Base-by-base conservation (phyloP, 2,888 invertebrate species). In the Caenorhabditis sp. region DNA sequence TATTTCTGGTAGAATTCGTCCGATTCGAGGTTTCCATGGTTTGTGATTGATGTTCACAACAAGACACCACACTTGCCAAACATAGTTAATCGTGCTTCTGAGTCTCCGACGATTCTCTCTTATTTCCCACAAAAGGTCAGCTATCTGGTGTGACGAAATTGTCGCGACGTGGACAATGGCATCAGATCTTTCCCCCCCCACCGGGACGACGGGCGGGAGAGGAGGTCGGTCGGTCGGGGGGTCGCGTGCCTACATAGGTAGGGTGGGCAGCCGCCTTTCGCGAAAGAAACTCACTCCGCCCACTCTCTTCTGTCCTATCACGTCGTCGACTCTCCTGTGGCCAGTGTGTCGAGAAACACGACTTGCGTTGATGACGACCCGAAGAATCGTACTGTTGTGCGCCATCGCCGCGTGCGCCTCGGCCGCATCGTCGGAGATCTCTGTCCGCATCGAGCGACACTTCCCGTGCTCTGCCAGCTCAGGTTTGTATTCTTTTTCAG, bases 381-480 rank as follows among this genome's bases (percentile, higher is more conserved):
- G 59, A 62, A 66, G 55, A 61, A 43, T 74, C 50, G 61, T 74
- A 61, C 62, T 75, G 61, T 59, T 68, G 43, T 68, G 62, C 43
- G 35, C 70, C 46, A 41, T 78, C 22, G 56, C 55, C 55, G 66
- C 55, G 59, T 48, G 48, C 50, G 43, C 58, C 52, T 56, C 62
- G 2, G 74, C 74, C 13, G 72, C 68, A 45, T 74, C 79, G 6
- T 78, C 78, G 45, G 88, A 88, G 43, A 88, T 88, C 55, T 61
- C 76, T 45, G 88, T 88, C 45, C 77, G 85, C 50, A 87, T 88
- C 59, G 88, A 88, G 55, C 63, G 88, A 68, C 88, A 88, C 61
- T 88, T 88, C 61, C 88, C 88, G 11, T 88, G 88, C 78, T 88
- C 88, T 7, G 81, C 86, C 24, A 81, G 82, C 41, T 85, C 88